Evolutionary conservation across 2,888 invertebrate genomes (phyloP), one percentile per base, ranked within the genome.

Genomic region (Pecten maximus): DNA sequence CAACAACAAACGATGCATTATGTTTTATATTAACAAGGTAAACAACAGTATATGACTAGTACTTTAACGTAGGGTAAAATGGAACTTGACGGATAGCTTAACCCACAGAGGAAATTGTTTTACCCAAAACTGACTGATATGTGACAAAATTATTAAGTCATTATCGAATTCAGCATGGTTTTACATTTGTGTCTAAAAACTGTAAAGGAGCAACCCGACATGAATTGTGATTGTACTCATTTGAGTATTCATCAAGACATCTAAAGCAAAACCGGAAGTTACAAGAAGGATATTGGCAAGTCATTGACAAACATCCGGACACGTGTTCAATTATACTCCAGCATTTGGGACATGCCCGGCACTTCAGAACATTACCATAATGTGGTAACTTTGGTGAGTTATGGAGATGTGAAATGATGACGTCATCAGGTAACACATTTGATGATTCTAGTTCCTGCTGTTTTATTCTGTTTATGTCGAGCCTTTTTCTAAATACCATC

Each of bases 251-350:
- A 28, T 35, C 74, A 23, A 74, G 74, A 74, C 74, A 74, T 74
- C 35, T 74, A 74, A 74, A 74, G 35, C 74, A 74, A 28, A 74
- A 74, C 28, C 74, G 74, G 74, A 74, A 74, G 15, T 28, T 28
- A 74, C 74, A 74, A 74, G 74, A 74, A 3, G 74, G 74, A 35
- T 74, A 74, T 35, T 35, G 74, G 23, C 74, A 74, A 28, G 74
- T 74, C 74, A 74, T 74, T 35, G 35, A 74, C 35, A 74, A 35
- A 35, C 74, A 74, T 12, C 74, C 74, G 35, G 10, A 8, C 74
- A 28, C 74, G 35, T 74, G 74, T 35, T 74, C 74, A 74, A 74
- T 74, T 35, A 74, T 35, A 35, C 74, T 74, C 74, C 74, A 74
- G 28, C 74, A 74, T 10, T 74, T 74, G 10, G 74, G 74, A 74